Evolutionary conservation across 2,888 invertebrate genomes (phyloP), one percentile per base, ranked within the genome.

Genomic region (Synanthedon vespiformis): DNA sequence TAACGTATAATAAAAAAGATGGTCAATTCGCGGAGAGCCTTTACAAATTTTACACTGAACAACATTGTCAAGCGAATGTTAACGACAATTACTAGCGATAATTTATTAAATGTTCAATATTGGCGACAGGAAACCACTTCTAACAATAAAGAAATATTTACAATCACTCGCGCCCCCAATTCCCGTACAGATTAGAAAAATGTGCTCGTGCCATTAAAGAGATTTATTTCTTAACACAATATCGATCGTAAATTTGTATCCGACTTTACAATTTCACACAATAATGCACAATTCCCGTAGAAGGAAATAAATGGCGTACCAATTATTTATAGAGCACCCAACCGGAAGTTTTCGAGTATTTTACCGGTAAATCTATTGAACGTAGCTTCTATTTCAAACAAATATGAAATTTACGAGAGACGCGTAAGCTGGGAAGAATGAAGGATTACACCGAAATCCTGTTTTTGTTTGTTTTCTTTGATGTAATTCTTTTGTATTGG

Each of bases 401-500:
- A 83, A 82, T 82, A 80, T 73, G 72, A 67, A 78, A 76, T 71
- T 70, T 71, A 74, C 68, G 65, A 70, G 70, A 65, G 61, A 65
- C 71, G 61, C 68, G 65, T 84, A 79, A 84, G 83, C 79, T 68
- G 73, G 56, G 62, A 64, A 79, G 80, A 81, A 83, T 76, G 60
- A 76, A 69, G 77, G 81, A 84, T 86, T 86, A 85, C 79, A 74
- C 57, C 69, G 77, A 81, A 86, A 87, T 79, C 80, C 79, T 83
- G 84, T 86, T 84, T 82, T 86, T 87, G 85, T 86, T 86, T 87
- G 80, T 86, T 84, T 86, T 81, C 84, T 85, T 85, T 78, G 59
- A 61, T 56, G 60, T 80, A 75, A 80, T 74, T 72, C 81, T 72
- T 75, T 83, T 82, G 77, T 81, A 63, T 61, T 54, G 61, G 58